Evolutionary conservation across 2,888 invertebrate genomes (phyloP), one percentile per base, ranked within the genome.

Genomic region (Horisme vitalbata): DNA sequence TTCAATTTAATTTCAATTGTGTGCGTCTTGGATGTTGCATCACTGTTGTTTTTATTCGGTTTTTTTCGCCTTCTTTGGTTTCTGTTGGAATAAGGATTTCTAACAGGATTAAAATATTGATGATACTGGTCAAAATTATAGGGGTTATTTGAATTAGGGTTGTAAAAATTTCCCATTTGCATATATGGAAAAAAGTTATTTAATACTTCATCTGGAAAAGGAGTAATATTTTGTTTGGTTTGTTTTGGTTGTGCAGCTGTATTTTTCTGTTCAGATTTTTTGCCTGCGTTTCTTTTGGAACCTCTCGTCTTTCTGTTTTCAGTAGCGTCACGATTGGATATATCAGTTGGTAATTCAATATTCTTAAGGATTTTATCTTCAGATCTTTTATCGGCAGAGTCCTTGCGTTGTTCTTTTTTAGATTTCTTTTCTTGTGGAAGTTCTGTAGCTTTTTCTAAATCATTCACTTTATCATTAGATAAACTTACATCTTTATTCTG

Each of bases 301-400:
- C 55, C 53, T 28, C 64, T 5, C 61, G 68, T 34, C 68, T 54
- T 14, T 47, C 55, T 14, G 61, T 62, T 68, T 35, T 48, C 52
- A 21, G 41, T 35, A n/a, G 61, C 54, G 23, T 57, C 57, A 41
- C 11, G 55, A 41, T 49, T 47, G 54, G n/a, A 45, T 23, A 23
- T 51, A 13, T 41, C 47, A 38, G 41, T 45, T 2, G 57, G 32
- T n/a, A 39, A 38, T 35, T 55, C 52, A 23, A 28, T 41, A 13
- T 18, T 21, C 49, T 56, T 44, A 26, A 15, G 49, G 5, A 15
- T 15, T 7, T 24, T 45, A 0, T 43, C 39, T 8, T 30, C 33
- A 8, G 18, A n/a, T 31, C 4, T 9, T 9, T 26, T 18, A 4
- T 21, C 15, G 18, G 2, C 23, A 23, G n/a, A 7, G 27, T 41